These are phyloP conservation scores for Pangasius sanitwongsei DNA, from an alignment of 2,797 vertebrate genomes.

Conservation along the genomic window DNA sequence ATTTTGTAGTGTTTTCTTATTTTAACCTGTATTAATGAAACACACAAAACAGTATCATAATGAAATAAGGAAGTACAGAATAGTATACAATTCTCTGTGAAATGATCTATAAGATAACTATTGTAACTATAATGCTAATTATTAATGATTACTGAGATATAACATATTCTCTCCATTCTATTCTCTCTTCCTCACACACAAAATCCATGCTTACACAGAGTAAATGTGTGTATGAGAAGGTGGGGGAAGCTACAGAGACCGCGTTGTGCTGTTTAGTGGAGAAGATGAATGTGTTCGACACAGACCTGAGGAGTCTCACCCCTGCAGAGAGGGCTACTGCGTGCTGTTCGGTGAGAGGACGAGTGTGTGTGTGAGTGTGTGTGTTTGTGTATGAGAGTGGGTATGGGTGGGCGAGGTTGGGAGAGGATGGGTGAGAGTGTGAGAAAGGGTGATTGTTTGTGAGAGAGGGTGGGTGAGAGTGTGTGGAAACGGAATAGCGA, in stretches of 20 bases:
- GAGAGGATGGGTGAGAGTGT: not conserved
- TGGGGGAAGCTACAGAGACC: conserved; percentile 81
- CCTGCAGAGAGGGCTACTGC: conserved; percentile 75
- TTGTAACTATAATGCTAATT: not conserved
- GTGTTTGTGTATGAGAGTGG: not conserved
- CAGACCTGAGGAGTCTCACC: conserved; percentile 70
- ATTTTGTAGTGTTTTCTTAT: not conserved
- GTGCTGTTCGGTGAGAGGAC: conserved; percentile 73
- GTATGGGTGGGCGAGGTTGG: not conserved
- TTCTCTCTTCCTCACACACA: not conserved
- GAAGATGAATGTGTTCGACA: conserved; percentile 83
- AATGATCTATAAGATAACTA: not conserved
- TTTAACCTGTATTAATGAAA: not conserved
- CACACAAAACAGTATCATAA: not conserved
- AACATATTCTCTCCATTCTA: not conserved
- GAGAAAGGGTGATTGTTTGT: too few species aligned
- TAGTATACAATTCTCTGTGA: too few species aligned
- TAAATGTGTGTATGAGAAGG: conserved; percentile 79
- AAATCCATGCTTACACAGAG: conserved; percentile 55
- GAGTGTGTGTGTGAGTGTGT: not conserved
- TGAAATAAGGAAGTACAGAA: not conserved
- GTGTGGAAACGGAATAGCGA: not conserved
- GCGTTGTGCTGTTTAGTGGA: conserved; percentile 82
- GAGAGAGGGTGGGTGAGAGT: not conserved
- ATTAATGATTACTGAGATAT: not conserved